phyloP scores from a whole-genome alignment of 2,797 vertebrate species.

The Vespertilio murinus region DNA sequence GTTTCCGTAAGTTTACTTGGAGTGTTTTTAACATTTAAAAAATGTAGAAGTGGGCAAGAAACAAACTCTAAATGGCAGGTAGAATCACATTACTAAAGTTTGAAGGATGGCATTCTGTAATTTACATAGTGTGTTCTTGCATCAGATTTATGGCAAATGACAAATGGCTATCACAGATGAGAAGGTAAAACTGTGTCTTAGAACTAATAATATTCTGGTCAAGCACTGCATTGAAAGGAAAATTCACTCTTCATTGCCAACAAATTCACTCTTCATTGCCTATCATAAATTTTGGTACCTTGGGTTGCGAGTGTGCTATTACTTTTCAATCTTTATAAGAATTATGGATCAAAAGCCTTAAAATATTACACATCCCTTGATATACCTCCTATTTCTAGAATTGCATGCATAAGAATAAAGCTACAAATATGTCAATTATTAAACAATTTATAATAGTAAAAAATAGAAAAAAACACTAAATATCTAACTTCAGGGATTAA shows the following conservation, averaged over 20 bases:
- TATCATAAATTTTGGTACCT: slow-evolving; percentile 60
- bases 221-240: slow-evolving; percentile 48
- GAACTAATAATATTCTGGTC: slow-evolving; percentile 55
- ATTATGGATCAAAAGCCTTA: slow-evolving; percentile 45
- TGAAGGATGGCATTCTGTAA: slow-evolving; percentile 23
- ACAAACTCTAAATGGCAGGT: background rate
- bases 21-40: background rate
- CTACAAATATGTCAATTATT: slow-evolving; percentile 15
- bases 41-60: background rate
- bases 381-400: slow-evolving; percentile 35
- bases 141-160: slow-evolving; percentile 57
- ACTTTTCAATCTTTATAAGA: slow-evolving; percentile 57
- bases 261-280: slow-evolving; percentile 56
- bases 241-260: slow-evolving; percentile 58
- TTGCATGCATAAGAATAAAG: slow-evolving; percentile 32
- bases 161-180: slow-evolving; percentile 50
- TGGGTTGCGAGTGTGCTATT: slow-evolving; percentile 49
- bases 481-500: background rate
- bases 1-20: background rate
- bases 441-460: slow-evolving; percentile 5
- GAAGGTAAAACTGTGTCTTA: slow-evolving; percentile 60
- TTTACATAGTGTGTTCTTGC: slow-evolving; percentile 11
- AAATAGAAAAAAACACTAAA: background rate
- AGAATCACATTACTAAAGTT: background rate
- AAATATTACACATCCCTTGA: background rate